Conservation (phyloP, 2,888 invertebrate genomes). For the Allolobophora icterica region DNA sequence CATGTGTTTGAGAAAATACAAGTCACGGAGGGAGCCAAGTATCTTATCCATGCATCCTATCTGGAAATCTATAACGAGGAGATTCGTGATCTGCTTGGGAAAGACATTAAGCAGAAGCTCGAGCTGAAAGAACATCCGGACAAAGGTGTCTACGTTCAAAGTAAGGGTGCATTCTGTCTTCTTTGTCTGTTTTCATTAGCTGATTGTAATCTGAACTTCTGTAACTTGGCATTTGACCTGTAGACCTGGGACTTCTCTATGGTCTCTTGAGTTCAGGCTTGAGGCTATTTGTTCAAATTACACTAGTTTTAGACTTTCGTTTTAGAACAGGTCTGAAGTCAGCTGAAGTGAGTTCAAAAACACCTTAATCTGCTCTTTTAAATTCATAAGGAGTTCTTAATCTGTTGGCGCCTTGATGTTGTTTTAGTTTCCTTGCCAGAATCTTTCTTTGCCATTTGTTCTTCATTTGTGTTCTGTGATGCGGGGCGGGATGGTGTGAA, state of each 20-base stretch:
- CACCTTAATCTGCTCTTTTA: too few relatives aligned
- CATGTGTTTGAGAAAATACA: constrained; percentile 79
- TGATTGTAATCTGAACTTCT: background rate
- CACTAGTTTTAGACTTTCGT: background rate
- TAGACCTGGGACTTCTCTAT: background rate
- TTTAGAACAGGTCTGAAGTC: too few relatives aligned
- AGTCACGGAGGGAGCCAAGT: constrained; percentile 73
- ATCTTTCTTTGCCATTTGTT: too few relatives aligned
- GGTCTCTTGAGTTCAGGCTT: background rate
- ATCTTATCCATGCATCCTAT: constrained; percentile 78
- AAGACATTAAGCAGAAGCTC: constrained; percentile 70
- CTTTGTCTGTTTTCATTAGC: background rate
- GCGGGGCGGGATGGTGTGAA: too few relatives aligned
- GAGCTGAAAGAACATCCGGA: constrained; percentile 75
- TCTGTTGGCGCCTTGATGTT: too few relatives aligned
- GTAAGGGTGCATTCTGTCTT: constrained; percentile 55
- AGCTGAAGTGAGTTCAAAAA: too few relatives aligned
- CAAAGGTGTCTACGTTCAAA: constrained; percentile 74
- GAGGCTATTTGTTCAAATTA: background rate
- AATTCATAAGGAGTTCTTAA: too few relatives aligned
- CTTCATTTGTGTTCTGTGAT: too few relatives aligned
- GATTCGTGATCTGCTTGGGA: constrained; percentile 75
- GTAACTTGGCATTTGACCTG: background rate
- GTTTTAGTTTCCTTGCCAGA: too few relatives aligned
- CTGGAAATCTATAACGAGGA: constrained; percentile 86